phyloP scores from a whole-genome alignment of 2,888 invertebrate species.

The Drosophila antonietae region DNA sequence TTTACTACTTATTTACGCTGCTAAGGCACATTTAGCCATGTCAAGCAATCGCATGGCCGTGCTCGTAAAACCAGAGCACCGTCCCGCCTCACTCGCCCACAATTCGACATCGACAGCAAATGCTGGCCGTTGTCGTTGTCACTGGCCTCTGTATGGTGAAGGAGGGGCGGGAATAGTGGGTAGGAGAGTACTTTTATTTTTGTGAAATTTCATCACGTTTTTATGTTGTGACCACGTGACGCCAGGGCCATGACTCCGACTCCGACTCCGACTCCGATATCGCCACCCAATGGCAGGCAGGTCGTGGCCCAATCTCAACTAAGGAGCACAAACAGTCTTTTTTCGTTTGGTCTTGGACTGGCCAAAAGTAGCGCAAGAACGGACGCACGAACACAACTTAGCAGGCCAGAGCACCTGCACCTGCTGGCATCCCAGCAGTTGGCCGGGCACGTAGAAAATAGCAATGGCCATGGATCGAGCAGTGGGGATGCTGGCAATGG shows the following conservation, averaged over 20 bases:
- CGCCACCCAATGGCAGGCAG: conserved; percentile 35
- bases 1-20: conserved; percentile 81
- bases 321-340: conserved; percentile 39
- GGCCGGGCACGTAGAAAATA: conserved; percentile 67
- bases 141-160: conserved; percentile 39
- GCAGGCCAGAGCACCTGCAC: conserved; percentile 71
- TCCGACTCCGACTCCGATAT: conserved; percentile 56
- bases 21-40: conserved; percentile 79
- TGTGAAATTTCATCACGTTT: conserved; percentile 84
- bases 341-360: conserved; percentile 42
- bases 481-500: conserved; percentile 11
- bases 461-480: conserved; percentile 31
- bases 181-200: conserved; percentile 76
- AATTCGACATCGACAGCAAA: conserved; percentile 59
- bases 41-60: conserved; percentile 71
- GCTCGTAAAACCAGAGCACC: conserved; percentile 67
- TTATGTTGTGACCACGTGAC: conserved; percentile 85
- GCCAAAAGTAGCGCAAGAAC: conserved; percentile 29
- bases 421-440: conserved; percentile 75
- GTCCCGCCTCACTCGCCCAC: conserved; percentile 24
- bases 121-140: conserved; percentile 63
- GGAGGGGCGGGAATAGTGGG: background rate
- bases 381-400: conserved; percentile 43
- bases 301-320: conserved; percentile 46
- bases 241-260: conserved; percentile 71